These are phyloP conservation scores for Ennomos quercinarius DNA, from an alignment of 2,888 invertebrate species.

Conservation along the genomic window DNA sequence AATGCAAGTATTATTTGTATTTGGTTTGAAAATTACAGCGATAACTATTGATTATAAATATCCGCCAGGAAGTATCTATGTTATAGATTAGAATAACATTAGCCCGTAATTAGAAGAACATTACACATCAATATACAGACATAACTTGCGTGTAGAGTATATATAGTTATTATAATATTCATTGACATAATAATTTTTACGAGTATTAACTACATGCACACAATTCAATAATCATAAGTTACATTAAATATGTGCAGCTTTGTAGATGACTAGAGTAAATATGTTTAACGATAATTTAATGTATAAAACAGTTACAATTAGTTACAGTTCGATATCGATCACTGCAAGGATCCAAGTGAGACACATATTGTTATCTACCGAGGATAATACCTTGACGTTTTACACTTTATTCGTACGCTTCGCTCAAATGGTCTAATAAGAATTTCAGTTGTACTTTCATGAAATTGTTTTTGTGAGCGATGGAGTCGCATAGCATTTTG, in stretches of 20 bases:
- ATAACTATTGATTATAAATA: conserved; percentile 49
- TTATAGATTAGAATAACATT: conserved; percentile 46
- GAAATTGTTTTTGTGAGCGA: conserved; percentile 79
- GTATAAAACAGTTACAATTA: conserved; percentile 80
- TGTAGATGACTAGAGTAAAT: conserved; percentile 83
- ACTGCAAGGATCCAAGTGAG: conserved; percentile 84
- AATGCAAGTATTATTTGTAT: conserved; percentile 67
- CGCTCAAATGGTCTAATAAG: conserved; percentile 87
- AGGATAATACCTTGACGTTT: conserved; percentile 76
- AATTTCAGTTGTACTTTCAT: conserved; percentile 85
- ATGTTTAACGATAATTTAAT: conserved; percentile 72
- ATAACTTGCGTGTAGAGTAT: conserved; percentile 65
- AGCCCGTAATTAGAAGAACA: conserved; percentile 57
- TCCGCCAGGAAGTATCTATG: conserved; percentile 47
- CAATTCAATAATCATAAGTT: conserved; percentile 58
- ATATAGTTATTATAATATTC: conserved; percentile 64
- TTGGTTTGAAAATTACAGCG: conserved; percentile 68
- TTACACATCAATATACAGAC: conserved; percentile 62
- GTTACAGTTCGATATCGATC: conserved; percentile 76
- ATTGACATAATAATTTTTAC: conserved; percentile 57
- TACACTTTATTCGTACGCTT: conserved; percentile 86
- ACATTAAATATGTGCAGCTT: conserved; percentile 79
- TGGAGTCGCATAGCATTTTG: conserved; percentile 77
- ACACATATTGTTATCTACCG: conserved; percentile 72
- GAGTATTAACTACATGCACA: conserved; percentile 81